Percentiles rank a stretch among this genome's conserved stretches.
Evolutionary conservation across 2,113 vertebrate genomes (phyloP).

Genomic region (Leucoraja erinaceus): DNA sequence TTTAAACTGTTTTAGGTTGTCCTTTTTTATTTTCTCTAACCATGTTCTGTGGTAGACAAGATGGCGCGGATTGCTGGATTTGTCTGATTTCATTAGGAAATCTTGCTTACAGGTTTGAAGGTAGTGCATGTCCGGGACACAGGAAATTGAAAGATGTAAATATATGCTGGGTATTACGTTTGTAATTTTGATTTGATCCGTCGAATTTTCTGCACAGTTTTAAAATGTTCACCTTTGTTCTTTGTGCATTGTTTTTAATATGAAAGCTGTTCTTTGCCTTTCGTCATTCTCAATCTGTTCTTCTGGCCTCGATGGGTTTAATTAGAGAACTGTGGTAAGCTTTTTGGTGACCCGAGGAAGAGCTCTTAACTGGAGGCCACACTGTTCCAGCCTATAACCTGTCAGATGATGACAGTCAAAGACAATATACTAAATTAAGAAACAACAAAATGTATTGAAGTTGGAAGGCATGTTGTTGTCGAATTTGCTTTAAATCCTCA

Average conservation of each 20-base stretch:
- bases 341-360: not conserved
- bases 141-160: not conserved
- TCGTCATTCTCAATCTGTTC: not conserved
- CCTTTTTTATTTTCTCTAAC: slow-evolving; percentile 8
- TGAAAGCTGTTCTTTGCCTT: not conserved
- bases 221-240: not conserved
- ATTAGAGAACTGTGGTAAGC: not conserved
- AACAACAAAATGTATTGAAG: no score
- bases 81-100: not conserved
- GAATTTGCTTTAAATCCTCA: not conserved
- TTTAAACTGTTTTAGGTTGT: not conserved
- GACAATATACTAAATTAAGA: not conserved
- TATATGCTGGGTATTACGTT: no score
- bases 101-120: slow-evolving; percentile 24
- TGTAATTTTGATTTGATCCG: not conserved
- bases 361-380: not conserved
- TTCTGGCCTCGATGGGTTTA: not conserved
- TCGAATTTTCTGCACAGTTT: not conserved
- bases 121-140: rapidly evolving
- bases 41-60: not conserved
- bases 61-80: slow-evolving; percentile 20
- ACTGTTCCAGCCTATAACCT: no score
- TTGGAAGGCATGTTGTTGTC: not conserved
- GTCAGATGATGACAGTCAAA: no score
- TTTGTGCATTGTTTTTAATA: not conserved